A percentile compares a stretch with the other conserved stretches of the same genome.
Evolutionary conservation across 2,113 vertebrate species (phyloP).

Genomic region (Prietella phreatophila): DNA sequence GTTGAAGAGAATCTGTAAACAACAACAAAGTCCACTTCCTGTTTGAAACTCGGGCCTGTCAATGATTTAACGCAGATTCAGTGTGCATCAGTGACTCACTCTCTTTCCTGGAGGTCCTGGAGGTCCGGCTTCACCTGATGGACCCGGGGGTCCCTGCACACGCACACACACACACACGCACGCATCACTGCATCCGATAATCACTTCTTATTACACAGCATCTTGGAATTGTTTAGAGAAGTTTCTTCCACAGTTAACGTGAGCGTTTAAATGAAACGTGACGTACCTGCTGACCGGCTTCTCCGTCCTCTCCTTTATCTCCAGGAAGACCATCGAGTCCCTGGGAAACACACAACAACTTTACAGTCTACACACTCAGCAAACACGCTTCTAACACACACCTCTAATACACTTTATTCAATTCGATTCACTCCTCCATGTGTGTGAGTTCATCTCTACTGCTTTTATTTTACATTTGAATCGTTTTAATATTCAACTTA

Average conservation of each 20-base stretch:
- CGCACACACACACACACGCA: conserved; percentile 27
- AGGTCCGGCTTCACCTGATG: conserved; percentile 95
- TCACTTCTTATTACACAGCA: no score
- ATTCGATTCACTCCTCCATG: neutral
- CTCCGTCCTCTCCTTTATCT: conserved; percentile 96
- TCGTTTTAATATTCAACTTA: conserved; percentile 73
- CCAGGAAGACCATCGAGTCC: conserved; percentile 87
- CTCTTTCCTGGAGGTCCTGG: conserved; percentile 96
- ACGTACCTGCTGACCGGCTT: conserved; percentile 90
- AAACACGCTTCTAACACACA: neutral
- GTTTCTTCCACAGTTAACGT: neutral
- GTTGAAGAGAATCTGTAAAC: neutral
- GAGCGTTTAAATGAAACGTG: neutral
- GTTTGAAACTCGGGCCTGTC: neutral
- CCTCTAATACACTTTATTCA: neutral
- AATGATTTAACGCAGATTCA: neutral
- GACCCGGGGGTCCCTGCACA: conserved; percentile 89
- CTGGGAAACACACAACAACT: conserved; percentile 64
- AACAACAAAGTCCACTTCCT: neutral
- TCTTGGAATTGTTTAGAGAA: neutral
- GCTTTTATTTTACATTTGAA: neutral
- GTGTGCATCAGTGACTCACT: conserved; percentile 72
- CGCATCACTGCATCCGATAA: neutral
- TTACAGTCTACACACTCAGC: neutral
- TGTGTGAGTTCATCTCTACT: neutral